A percentile compares a stretch with the other conserved stretches of the same genome.
These are phyloP conservation scores for Pelagia noctiluca DNA, from an alignment of 30 jellyfish, hydroid and myxozoan genomes.

Conservation along the genomic window DNA sequence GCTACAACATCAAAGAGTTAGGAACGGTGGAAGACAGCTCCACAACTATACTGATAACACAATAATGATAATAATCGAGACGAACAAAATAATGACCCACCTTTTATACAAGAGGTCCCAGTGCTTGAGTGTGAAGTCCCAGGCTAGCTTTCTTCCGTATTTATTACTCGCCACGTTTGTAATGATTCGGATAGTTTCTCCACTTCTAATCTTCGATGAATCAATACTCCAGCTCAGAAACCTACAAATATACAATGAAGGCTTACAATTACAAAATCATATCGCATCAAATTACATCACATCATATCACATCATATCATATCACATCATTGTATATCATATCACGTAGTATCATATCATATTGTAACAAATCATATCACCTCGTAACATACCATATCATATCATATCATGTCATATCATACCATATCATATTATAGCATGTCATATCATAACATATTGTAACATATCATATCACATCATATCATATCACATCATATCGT, in stretches of 20 bases:
- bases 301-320: too few species aligned
- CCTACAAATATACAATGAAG: conserved; percentile 24
- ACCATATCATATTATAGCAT: conserved; percentile 39
- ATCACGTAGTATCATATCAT: conserved; percentile 30
- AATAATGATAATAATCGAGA: neutral
- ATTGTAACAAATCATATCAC: conserved; percentile 33
- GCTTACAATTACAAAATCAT: neutral
- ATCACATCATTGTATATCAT: too few species aligned
- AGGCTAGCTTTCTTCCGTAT: conserved; percentile 73
- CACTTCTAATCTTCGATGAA: conserved; percentile 66
- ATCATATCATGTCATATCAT: conserved; percentile 35
- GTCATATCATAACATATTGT: conserved; percentile 37
- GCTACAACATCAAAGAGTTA: too few species aligned
- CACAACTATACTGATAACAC: too few species aligned
- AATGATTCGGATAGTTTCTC: conserved; percentile 77
- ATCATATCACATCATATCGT: conserved; percentile 7
- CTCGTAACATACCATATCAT: conserved; percentile 27
- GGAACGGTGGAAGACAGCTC: too few species aligned
- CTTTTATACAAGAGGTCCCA: conserved; percentile 78
- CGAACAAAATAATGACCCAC: conserved; percentile 7
- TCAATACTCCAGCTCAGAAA: conserved; percentile 74
- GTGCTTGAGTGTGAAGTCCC: conserved; percentile 75
- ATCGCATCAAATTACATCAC: neutral
- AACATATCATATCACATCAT: conserved; percentile 40
- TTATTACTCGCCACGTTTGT: conserved; percentile 63